Percentiles rank a stretch among this genome's conserved stretches.
Conservation (phyloP, 2,797 vertebrate genomes). For the Sebastes kiyomatsui region DNA sequence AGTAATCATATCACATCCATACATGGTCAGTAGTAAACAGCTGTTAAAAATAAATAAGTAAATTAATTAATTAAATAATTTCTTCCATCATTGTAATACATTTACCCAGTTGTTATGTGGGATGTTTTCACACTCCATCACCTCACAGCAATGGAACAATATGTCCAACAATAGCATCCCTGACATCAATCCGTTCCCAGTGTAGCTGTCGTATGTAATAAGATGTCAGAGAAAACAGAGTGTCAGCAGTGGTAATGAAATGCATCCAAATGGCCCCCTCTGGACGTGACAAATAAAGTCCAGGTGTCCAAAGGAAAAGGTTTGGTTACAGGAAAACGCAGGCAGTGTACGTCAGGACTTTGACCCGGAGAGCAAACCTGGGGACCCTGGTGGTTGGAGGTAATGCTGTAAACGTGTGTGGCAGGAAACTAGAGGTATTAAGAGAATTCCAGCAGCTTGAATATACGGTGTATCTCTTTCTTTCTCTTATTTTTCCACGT, state of each 20-base stretch:
- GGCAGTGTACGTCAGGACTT: constrained; percentile 42
- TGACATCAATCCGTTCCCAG: background rate
- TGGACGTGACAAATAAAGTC: constrained; percentile 48
- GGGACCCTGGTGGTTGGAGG: constrained; percentile 28
- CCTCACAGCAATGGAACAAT: background rate
- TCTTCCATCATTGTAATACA: background rate
- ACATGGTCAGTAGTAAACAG: too few relatives aligned
- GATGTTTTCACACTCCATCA: constrained; percentile 4
- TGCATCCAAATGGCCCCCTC: constrained; percentile 49
- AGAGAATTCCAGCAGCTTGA: background rate
- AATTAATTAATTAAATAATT: background rate
- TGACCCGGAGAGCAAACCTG: constrained; percentile 60
- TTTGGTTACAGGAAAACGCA: constrained; percentile 45
- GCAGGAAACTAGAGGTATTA: constrained; percentile 44
- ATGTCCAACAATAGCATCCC: constrained; percentile 3
- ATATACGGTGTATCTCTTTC: background rate
- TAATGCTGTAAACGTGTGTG: background rate
- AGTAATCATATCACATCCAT: too few relatives aligned
- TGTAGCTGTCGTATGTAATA: constrained; percentile 1
- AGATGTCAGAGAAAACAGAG: background rate
- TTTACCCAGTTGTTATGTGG: background rate
- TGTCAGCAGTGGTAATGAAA: constrained; percentile 36
- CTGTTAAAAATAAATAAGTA: too few relatives aligned
- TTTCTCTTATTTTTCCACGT: background rate
- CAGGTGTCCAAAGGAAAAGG: constrained; percentile 65